Evolutionary conservation across 2,797 vertebrate species (phyloP).

Genomic region (Urocyon cinereoargenteus): DNA sequence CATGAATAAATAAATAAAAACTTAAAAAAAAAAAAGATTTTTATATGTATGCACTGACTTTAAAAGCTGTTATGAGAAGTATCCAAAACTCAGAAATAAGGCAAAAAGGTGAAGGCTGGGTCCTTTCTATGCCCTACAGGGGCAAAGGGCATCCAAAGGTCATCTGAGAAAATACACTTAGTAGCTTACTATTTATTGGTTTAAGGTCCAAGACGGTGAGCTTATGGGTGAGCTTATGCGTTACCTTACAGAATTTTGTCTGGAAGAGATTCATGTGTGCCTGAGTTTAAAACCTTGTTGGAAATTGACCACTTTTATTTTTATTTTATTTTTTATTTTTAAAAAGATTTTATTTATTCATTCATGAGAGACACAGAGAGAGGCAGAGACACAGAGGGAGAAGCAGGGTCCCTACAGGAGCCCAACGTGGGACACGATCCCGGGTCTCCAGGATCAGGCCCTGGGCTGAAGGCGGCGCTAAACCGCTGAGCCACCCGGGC

Average conservation of each 20-base stretch:
- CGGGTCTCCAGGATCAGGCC: no score
- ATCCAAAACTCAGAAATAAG: neutral
- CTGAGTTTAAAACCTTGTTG: neutral
- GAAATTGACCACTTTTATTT: constrained; percentile 15
- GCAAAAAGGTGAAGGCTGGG: neutral
- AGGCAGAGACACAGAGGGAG: no score
- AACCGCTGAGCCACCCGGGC: no score
- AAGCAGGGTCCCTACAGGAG: no score
- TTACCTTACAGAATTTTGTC: neutral
- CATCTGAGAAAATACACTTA: neutral
- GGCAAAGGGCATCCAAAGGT: neutral
- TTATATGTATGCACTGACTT: neutral
- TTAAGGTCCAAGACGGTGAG: neutral
- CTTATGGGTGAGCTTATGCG: neutral
- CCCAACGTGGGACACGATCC: no score
- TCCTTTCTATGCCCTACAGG: neutral
- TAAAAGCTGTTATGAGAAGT: neutral
- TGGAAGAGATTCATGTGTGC: neutral
- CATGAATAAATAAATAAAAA: no score
- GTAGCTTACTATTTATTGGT: neutral
- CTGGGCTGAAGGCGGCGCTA: no score
- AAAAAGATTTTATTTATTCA: no score
- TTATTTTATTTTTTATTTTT: no score
- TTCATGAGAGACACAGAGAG: no score
- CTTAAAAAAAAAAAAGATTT: no score